Conservation (phyloP, 2,888 invertebrate species). For the Protodeltote pygarga region DNA sequence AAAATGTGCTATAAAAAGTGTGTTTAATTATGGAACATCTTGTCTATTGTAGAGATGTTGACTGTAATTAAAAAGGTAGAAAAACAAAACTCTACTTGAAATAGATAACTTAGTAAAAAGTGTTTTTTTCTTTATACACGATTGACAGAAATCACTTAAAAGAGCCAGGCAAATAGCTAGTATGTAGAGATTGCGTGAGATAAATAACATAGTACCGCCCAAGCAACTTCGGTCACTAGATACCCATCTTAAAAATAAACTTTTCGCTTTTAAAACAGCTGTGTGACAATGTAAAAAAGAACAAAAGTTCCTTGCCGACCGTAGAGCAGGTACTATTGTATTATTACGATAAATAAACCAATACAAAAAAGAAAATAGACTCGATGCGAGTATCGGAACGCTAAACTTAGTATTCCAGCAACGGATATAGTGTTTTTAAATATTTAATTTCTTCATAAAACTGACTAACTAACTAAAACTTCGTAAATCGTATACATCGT, state of each 20-base stretch:
- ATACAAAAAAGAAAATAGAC: slow-evolving; percentile 55
- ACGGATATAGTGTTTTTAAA: slow-evolving; percentile 17
- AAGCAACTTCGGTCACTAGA: slow-evolving; percentile 41
- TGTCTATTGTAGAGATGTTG: too few relatives aligned
- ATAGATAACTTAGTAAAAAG: not conserved
- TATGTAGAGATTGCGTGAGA: slow-evolving; percentile 42
- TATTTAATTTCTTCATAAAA: not conserved
- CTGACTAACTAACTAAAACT: not conserved
- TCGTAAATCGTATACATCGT: too few relatives aligned
- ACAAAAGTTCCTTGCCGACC: slow-evolving; percentile 44
- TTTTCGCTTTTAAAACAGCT: slow-evolving; percentile 56
- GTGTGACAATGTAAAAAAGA: slow-evolving; percentile 58
- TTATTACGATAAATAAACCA: slow-evolving; percentile 69
- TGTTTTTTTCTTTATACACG: not conserved
- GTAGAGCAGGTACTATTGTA: slow-evolving; percentile 66
- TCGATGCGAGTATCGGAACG: slow-evolving; percentile 54
- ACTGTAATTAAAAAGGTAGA: too few relatives aligned
- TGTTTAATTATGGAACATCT: too few relatives aligned
- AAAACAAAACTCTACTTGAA: too few relatives aligned
- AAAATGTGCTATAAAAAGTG: not conserved
- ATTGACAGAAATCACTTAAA: slow-evolving; percentile 16
- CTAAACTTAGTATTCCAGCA: slow-evolving; percentile 25
- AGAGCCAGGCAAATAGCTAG: slow-evolving; percentile 11
- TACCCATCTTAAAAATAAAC: slow-evolving; percentile 56
- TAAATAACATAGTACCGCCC: slow-evolving; percentile 42